These are phyloP conservation scores for Triops cancriformis DNA, from an alignment of 1,140 invertebrate genomes.

Conservation along the genomic window DNA sequence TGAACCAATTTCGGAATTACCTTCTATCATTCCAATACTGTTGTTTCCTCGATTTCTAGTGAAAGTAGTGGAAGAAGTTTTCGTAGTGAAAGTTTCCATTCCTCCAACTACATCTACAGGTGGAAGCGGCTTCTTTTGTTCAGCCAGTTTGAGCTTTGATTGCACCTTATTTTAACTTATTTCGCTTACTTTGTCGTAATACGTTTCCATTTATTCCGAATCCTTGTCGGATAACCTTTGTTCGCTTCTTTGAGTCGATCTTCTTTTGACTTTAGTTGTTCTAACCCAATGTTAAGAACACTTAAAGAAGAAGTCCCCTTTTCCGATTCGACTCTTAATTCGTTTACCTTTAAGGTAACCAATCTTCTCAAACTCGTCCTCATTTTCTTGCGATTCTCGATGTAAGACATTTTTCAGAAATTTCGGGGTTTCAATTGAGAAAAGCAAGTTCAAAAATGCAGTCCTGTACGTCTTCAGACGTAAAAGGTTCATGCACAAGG, in stretches of 20 bases:
- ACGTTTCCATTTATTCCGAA: not conserved
- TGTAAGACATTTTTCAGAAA: not conserved
- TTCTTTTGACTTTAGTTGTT: not conserved
- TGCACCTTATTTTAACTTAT: not conserved
- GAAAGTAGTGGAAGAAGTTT: not conserved
- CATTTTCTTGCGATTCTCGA: not conserved
- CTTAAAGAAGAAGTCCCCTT: not conserved
- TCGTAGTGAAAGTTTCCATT: too few species aligned
- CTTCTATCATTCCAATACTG: too few species aligned
- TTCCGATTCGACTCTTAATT: not conserved
- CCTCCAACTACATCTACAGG: too few species aligned
- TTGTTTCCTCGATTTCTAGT: too few species aligned
- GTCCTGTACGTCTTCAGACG: too few species aligned
- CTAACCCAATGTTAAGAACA: not conserved
- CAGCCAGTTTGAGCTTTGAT: too few species aligned
- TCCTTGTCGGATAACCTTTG: not conserved
- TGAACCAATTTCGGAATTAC: not conserved
- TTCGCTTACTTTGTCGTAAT: not conserved
- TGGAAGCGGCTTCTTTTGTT: too few species aligned
- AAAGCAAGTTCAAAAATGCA: not conserved
- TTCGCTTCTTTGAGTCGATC: not conserved
- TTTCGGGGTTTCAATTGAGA: not conserved
- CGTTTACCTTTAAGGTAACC: not conserved
- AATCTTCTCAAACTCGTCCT: too few species aligned
- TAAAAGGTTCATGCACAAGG: too few species aligned